Evolutionary conservation across 2,888 invertebrate species (phyloP).

Genomic region (Cetonia aurata): DNA sequence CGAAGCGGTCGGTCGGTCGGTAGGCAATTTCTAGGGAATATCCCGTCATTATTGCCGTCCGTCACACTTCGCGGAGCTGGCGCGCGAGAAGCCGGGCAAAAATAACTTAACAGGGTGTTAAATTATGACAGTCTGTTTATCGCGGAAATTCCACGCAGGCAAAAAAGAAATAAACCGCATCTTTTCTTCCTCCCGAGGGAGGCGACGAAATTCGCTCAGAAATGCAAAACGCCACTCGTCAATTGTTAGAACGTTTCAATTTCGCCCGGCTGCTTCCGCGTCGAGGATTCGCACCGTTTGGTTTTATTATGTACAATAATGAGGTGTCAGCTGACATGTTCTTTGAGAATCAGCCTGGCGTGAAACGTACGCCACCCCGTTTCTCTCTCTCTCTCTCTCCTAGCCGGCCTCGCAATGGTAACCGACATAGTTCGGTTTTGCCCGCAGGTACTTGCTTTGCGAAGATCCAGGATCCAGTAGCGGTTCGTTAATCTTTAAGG

Average conservation of each 20-base stretch:
- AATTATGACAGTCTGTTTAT: too few relatives aligned
- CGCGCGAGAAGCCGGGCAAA: neutral
- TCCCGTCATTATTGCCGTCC: slow-evolving; percentile 21
- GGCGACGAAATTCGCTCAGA: neutral
- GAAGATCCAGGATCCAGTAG: too few relatives aligned
- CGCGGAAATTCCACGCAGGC: too few relatives aligned
- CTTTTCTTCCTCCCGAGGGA: too few relatives aligned
- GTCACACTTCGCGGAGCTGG: slow-evolving; percentile 10
- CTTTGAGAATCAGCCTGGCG: slow-evolving; percentile 32
- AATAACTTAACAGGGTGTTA: slow-evolving; percentile 5
- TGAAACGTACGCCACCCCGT: slow-evolving; percentile 20
- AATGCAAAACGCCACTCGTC: slow-evolving; percentile 1
- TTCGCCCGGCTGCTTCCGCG: neutral
- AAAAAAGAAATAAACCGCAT: too few relatives aligned
- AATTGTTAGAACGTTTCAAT: slow-evolving; percentile 16
- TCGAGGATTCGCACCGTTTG: slow-evolving; percentile 4
- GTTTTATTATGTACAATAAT: slow-evolving; percentile 17
- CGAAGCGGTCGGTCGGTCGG: neutral
- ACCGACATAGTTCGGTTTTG: too few relatives aligned
- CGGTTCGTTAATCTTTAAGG: too few relatives aligned
- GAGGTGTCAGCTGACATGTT: slow-evolving; percentile 34
- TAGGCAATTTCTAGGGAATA: slow-evolving; percentile 28
- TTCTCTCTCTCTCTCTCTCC: too few relatives aligned
- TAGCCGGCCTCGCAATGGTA: too few relatives aligned
- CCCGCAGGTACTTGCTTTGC: too few relatives aligned